Evolutionary conservation across 2,113 vertebrate species (phyloP), one percentile per base, ranked within the genome.

Genomic region (Tenrec ecaudatus): DNA sequence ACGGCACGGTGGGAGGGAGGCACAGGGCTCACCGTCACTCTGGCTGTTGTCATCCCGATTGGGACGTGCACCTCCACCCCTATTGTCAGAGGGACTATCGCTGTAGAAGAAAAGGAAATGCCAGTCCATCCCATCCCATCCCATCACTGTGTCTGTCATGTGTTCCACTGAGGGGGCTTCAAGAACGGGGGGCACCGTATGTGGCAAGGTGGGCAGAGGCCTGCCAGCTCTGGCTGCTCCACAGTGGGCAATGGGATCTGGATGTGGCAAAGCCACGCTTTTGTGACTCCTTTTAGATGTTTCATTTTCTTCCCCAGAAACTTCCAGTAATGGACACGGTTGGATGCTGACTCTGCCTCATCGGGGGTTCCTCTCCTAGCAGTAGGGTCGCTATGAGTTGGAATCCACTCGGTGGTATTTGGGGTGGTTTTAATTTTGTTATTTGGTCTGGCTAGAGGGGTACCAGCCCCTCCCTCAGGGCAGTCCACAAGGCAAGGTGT

Each of bases 401-500:
- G 47, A 53, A 53, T 53, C 4, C 2, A 62, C 60, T 62, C 17
- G 6, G 60, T 62, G 22, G 22, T 12, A 22, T 62, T 62, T 62
- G 22, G 60, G 60, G 22, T 62, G 16, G 20, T 40, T 38, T 53
- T 36, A 7, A 10, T 20, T 29, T 12, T 2, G 10, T 87, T 15
- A 16, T 33, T 19, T 64, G 47, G 16, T 53, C 47, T 58, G 12
- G 60, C 10, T 62, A 62, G 16, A 20, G 60, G 22, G 60, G 20
- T 40, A 12, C 38, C 9, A 6, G 17, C 7, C 43, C 27, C 6
- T 78, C 15, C 29, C 33, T 23, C 25, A 19, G 15, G 3, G 4
- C 0, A 0, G 38, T 9, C 57, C 36, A 12, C 1, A 43, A 6
- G 11, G 40, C n/a, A 1, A 0, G 8, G 47, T 53, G 47, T 53